Evolutionary conservation across 2,797 vertebrate species (phyloP).

Genomic region (Artibeus jamaicensis): DNA sequence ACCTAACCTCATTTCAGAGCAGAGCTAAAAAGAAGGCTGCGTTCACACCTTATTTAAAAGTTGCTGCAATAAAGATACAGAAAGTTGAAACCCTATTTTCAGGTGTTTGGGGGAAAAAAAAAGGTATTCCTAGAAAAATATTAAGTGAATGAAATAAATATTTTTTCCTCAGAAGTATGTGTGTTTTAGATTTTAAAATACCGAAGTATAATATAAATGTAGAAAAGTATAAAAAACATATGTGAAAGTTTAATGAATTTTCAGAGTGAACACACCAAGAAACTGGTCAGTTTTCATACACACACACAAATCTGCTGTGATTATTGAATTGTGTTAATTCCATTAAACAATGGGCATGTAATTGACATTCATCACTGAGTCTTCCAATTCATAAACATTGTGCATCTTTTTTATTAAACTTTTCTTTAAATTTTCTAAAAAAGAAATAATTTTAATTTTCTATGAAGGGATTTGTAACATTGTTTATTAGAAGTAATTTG

Average conservation of each 20-base stretch:
- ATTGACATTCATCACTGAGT: not conserved
- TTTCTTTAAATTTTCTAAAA: not conserved
- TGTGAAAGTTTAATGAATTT: not conserved
- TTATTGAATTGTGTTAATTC: not conserved
- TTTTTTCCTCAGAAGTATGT: not conserved
- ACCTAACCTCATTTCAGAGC: constrained; percentile 3
- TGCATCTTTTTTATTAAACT: not conserved
- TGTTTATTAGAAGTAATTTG: not conserved
- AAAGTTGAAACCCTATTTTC: not conserved
- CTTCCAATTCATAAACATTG: not conserved
- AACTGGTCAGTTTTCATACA: not conserved
- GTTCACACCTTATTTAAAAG: constrained; percentile 9
- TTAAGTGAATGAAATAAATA: not conserved
- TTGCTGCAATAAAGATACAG: not conserved
- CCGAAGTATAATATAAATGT: not conserved
- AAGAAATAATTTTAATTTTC: not conserved
- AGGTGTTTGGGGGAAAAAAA: not conserved
- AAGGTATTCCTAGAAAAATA: not conserved
- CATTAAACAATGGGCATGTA: not conserved
- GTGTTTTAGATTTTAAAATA: not conserved
- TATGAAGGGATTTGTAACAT: not conserved
- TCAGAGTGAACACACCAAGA: not conserved
- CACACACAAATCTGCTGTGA: not conserved
- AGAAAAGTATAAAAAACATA: not conserved
- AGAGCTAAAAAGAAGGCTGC: not conserved